Base-by-base conservation (phyloP, 2,113 vertebrate species). In the Menidia beryllina region DNA sequence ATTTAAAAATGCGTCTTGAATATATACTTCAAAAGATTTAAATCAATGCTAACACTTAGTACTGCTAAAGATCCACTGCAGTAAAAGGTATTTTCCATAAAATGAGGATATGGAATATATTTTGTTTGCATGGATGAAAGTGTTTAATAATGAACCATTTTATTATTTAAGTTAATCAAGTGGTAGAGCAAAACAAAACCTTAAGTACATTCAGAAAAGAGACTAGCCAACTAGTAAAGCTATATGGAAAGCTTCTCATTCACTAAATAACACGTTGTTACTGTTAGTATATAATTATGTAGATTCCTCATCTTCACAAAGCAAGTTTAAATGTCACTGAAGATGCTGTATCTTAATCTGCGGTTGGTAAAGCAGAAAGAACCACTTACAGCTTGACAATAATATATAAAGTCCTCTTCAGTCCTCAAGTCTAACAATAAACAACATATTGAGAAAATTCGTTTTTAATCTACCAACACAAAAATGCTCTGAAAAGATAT, bases 371-470 rank as follows among this genome's bases (percentile, higher is more conserved):
- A n/a, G n/a, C n/a, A n/a, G n/a, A n/a, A n/a, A n/a, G n/a, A n/a
- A n/a, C 39, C 62, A 64, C 34, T 68, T 45, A 75, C 57, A 82
- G 69, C 55, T 75, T 70, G 67, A 79, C 47, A 52, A 70, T 69
- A 59, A 79, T 19, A 6, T 45, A 15, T 45, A 17, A 45, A n/a
- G 41, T n/a, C 17, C 6, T 45, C 3, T 15, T n/a, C n/a, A n/a
- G n/a, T 5, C 15, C 1, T 43, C 41, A 17, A 17, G 41, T 43
- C 17, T 5, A 67, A 82, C 51, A 70, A 69, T 55, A 30, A 48
- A 27, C 59, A 69, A 41, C 23, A 47, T 51, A 34, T 39, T 23
- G 2, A 15, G 74, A 48, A 77, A 75, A 69, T 53, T 57, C 23
- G 56, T n/a, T 63, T 71, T 70, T 49, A 75, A 57, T 57, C 62